Conservation (phyloP, 2,888 invertebrate genomes). For the Drosophila antonietae region DNA sequence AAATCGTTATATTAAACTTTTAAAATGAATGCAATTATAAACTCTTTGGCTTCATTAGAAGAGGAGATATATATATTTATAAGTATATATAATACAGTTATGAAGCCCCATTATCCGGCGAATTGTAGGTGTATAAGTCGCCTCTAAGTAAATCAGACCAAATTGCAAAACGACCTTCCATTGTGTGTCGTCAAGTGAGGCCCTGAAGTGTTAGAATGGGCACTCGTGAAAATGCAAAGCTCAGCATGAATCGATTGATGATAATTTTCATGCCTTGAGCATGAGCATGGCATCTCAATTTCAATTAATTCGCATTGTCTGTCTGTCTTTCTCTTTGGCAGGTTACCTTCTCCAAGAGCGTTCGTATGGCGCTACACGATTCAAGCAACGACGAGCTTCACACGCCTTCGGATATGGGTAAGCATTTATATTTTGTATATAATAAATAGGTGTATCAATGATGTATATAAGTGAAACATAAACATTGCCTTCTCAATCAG, state of each 20-base stretch:
- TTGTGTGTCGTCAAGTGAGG: slow-evolving; percentile 39
- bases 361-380: slow-evolving; percentile 84
- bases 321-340: slow-evolving; percentile 69
- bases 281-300: slow-evolving; percentile 9
- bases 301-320: slow-evolving; percentile 17
- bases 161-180: slow-evolving; percentile 34
- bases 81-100: neutral
- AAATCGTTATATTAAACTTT: too few relatives aligned
- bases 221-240: slow-evolving; percentile 51
- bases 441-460: too few relatives aligned
- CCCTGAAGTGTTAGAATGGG: slow-evolving; percentile 21
- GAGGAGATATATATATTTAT: neutral
- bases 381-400: slow-evolving; percentile 83
- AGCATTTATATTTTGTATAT: slow-evolving; percentile 26
- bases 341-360: slow-evolving; percentile 88
- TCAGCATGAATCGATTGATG: slow-evolving; percentile 58
- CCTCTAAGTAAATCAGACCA: slow-evolving; percentile 22
- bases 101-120: neutral
- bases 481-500: slow-evolving; percentile 42
- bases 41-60: neutral
- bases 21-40: neutral
- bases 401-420: slow-evolving; percentile 79
- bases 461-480: slow-evolving; percentile 1
- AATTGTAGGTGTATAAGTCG: slow-evolving; percentile 1
- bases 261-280: slow-evolving; percentile 6